Evolutionary conservation across 2,797 vertebrate species (phyloP), one percentile per base, ranked within the genome.

Genomic region (Sebastes umbrosus): DNA sequence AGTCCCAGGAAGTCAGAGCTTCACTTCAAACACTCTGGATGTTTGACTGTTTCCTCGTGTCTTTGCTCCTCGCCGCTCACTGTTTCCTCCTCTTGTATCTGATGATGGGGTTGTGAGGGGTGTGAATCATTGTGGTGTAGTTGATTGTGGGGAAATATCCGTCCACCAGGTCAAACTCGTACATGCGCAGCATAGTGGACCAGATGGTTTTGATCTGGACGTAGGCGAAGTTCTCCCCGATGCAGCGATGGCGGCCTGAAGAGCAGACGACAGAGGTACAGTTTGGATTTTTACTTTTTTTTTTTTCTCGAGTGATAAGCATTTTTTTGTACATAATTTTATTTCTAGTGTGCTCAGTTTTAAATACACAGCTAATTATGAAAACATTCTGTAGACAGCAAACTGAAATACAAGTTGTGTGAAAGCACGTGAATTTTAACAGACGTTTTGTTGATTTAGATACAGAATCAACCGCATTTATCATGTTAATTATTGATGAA

Each of bases 101-200:
- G 94, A 99, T 99, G 89, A 99, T 0, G 12, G 99, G 97, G 77
- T 97, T 97, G 91, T 96, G 92, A 4, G 98, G 98, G 1, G 99
- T 99, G 89, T 99, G 99, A 80, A 99, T 99, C 99, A 99, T 99
- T 0, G 99, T 99, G 36, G 97, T 98, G 58, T 98, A 99, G 95
- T 99, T 99, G 88, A 99, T 95, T 7, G 95, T 94, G 12, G 98
- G 99, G 90, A 99, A 99, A 88, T 98, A 97, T 77, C 95, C 96
- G 54, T 99, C 92, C 68, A 96, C 92, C 69, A 99, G 97, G 73
- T 99, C 96, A 82, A 99, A 99, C 79, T 99, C 95, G 36, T 96
- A 99, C 87, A 97, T 81, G 55, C 98, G 97, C 87, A 99, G 95
- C 93, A 99, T 82, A 57, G 96, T 98, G 60, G 99, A 99, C 98